phyloP scores from a whole-genome alignment of 1,140 invertebrate species.

The Alviniconcha marisindica region DNA sequence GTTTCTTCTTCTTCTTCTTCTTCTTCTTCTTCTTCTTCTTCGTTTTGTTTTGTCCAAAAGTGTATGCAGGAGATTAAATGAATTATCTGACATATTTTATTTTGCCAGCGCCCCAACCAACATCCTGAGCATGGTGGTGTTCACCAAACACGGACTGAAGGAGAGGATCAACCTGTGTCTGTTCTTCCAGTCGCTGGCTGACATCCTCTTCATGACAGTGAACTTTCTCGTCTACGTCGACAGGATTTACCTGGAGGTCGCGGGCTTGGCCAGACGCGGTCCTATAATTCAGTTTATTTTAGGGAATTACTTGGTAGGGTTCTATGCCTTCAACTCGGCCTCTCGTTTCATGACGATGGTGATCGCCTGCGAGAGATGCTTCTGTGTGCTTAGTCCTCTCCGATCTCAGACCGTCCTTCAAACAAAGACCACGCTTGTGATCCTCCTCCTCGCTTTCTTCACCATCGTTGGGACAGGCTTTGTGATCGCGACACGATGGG shows the following conservation, averaged over 20 bases:
- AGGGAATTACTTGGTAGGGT: no score
- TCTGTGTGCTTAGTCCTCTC: constrained; percentile 10
- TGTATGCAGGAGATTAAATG: no score
- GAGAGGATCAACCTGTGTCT: constrained; percentile 30
- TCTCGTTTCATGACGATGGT: not conserved
- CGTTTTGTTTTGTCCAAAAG: no score
- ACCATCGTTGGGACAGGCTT: not conserved
- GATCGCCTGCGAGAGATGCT: constrained; percentile 23
- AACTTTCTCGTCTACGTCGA: not conserved
- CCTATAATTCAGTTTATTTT: no score
- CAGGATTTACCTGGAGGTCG: not conserved
- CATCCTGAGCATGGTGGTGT: constrained; percentile 37
- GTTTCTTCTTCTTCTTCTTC: no score
- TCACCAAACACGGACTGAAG: constrained; percentile 27
- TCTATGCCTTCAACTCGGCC: not conserved
- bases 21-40: constrained; percentile 34
- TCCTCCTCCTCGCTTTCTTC: not conserved
- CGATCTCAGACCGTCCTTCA: not conserved
- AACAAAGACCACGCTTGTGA: not conserved
- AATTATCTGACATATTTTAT: no score
- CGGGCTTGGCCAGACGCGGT: no score
- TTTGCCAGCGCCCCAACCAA: constrained; percentile 32
- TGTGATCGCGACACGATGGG: not conserved
- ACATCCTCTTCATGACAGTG: not conserved
- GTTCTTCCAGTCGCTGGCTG: not conserved